Conservation (phyloP, 2,113 vertebrate genomes). For the Baryphthengus martii region DNA sequence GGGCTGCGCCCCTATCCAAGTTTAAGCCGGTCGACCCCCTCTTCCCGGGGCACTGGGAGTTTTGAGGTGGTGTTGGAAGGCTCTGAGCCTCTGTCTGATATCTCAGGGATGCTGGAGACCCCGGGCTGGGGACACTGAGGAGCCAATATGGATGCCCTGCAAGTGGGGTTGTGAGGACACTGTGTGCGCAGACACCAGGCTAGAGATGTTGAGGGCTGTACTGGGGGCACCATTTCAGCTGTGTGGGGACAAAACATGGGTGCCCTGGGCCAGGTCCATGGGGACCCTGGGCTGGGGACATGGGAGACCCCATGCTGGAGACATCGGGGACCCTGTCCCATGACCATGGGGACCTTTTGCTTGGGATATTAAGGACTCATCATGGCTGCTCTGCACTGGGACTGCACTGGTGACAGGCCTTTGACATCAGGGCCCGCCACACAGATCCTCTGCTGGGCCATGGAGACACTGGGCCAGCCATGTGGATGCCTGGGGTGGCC, state of each 20-base stretch:
- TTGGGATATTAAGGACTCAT: no score
- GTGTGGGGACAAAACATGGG: accelerated
- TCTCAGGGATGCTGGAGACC: neutral
- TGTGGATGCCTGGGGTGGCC: no score
- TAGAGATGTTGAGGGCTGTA: no score
- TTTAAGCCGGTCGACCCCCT: no score
- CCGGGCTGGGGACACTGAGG: neutral
- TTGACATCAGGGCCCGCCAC: neutral
- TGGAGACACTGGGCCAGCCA: neutral
- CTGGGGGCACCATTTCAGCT: neutral
- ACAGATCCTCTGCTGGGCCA: neutral
- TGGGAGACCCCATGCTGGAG: accelerated
- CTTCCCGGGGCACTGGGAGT: no score
- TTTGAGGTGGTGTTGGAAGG: neutral
- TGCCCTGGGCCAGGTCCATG: accelerated
- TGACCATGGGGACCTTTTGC: neutral
- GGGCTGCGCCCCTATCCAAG: neutral
- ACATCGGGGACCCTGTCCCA: accelerated
- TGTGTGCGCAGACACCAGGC: neutral
- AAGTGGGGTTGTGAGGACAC: neutral
- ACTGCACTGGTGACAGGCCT: accelerated
- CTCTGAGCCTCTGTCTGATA: neutral
- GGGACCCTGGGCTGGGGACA: neutral
- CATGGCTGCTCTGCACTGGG: no score
- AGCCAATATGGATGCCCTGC: neutral